These are phyloP conservation scores for Lepus timidus DNA, from an alignment of 2,113 vertebrate species.

Conservation along the genomic window DNA sequence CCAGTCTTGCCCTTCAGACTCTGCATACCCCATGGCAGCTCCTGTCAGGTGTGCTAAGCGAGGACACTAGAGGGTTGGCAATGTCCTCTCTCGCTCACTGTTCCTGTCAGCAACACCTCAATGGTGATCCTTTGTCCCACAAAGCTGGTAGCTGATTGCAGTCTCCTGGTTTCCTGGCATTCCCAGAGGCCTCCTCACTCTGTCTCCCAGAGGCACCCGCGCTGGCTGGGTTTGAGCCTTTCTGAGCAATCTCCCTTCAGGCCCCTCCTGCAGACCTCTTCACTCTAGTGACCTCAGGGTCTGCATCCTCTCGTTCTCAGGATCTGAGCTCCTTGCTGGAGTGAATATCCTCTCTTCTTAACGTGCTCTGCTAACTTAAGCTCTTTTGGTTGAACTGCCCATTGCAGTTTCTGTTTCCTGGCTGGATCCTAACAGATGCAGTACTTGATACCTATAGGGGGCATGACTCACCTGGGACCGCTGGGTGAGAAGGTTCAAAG, in stretches of 20 bases:
- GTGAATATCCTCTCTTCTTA: neutral
- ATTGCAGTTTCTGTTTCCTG: neutral
- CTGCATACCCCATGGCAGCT: neutral
- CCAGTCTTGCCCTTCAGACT: neutral
- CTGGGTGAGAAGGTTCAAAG: neutral
- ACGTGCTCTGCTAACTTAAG: neutral
- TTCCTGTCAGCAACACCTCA: neutral
- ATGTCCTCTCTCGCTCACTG: neutral
- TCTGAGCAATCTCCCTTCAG: neutral
- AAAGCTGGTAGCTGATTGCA: neutral
- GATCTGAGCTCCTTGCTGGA: neutral
- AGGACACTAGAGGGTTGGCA: neutral
- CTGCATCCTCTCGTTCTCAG: neutral
- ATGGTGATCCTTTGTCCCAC: neutral
- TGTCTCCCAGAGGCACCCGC: neutral
- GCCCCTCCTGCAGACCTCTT: neutral
- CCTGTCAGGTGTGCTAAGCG: neutral
- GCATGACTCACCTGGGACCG: no score
- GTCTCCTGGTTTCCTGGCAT: neutral
- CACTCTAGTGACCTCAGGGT: neutral
- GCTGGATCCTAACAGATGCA: neutral
- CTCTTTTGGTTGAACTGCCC: slow-evolving; percentile 32
- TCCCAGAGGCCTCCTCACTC: neutral
- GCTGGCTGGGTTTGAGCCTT: neutral
- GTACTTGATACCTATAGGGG: neutral